A percentile compares a stretch with the other conserved stretches of the same genome.
Evolutionary conservation across 2,888 invertebrate genomes (phyloP).

Genomic region (Abrostola tripartita): DNA sequence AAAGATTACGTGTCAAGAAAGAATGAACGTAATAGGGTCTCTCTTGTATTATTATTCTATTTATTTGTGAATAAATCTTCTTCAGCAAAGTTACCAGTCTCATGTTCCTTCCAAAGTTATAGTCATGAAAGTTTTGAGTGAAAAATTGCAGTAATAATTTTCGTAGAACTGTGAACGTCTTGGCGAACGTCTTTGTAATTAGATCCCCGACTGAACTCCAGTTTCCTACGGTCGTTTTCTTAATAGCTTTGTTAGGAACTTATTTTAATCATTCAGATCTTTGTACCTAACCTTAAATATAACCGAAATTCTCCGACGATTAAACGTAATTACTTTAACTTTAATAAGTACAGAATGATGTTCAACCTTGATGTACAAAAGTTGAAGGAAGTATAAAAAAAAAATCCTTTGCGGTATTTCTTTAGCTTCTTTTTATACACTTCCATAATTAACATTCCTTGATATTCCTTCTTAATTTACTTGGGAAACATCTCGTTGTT

Average conservation of each 20-base stretch:
- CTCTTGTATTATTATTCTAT: slow-evolving; percentile 62
- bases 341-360: slow-evolving; percentile 21
- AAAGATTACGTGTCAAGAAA: slow-evolving; percentile 42
- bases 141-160: slow-evolving; percentile 85
- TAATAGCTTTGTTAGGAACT: slow-evolving; percentile 74
- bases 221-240: slow-evolving; percentile 69
- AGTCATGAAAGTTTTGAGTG: slow-evolving; percentile 78
- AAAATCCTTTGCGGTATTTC: slow-evolving; percentile 21
- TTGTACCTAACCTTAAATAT: slow-evolving; percentile 20
- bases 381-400: slow-evolving; percentile 29
- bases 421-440: slow-evolving; percentile 27
- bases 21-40: slow-evolving; percentile 50
- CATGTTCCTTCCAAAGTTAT: slow-evolving; percentile 70
- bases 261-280: slow-evolving; percentile 61
- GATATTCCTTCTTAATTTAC: slow-evolving; percentile 48
- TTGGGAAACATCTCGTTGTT: slow-evolving; percentile 41
- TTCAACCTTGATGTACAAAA: slow-evolving; percentile 12
- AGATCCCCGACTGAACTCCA: slow-evolving; percentile 73
- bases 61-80: slow-evolving; percentile 71
- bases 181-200: slow-evolving; percentile 75
- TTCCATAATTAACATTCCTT: slow-evolving; percentile 50
- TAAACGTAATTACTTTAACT: slow-evolving; percentile 26
- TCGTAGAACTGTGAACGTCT: slow-evolving; percentile 74
- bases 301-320: slow-evolving; percentile 33
- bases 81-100: slow-evolving; percentile 62